These are phyloP conservation scores for Nasonia giraulti DNA, from an alignment of 1,140 invertebrate species.

Conservation along the genomic window DNA sequence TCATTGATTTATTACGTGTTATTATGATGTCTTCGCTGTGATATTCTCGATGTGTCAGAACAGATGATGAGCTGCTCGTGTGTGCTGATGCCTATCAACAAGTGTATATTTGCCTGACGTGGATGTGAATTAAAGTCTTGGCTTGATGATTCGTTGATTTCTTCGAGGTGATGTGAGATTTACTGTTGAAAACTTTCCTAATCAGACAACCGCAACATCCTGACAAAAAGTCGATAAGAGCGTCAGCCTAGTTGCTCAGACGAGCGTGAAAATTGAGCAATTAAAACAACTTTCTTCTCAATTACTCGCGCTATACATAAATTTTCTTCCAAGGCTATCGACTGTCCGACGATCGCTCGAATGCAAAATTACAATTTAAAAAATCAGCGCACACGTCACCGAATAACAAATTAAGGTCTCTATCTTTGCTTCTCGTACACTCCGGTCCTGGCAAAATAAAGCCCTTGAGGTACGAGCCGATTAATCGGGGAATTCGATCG, in stretches of 20 bases:
- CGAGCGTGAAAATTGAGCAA: not conserved
- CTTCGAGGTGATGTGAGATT: too few relatives aligned
- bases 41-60: too few relatives aligned
- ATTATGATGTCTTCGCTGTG: too few relatives aligned
- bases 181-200: not conserved
- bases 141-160: too few relatives aligned
- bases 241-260: not conserved
- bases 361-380: too few relatives aligned
- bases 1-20: not conserved
- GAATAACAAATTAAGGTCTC: not conserved
- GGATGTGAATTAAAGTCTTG: too few relatives aligned
- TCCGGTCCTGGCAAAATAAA: not conserved
- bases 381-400: not conserved
- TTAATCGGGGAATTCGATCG: conserved; percentile 25
- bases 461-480: conserved; percentile 6
- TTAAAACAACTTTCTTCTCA: not conserved
- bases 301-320: not conserved
- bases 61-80: too few relatives aligned
- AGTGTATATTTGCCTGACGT: too few relatives aligned
- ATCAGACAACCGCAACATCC: not conserved
- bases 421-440: not conserved
- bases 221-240: not conserved
- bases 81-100: too few relatives aligned
- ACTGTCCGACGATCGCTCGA: too few relatives aligned
- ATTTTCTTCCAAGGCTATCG: not conserved